phyloP scores from a whole-genome alignment of 2,888 invertebrate genomes.

The Pelosia muscerda region DNA sequence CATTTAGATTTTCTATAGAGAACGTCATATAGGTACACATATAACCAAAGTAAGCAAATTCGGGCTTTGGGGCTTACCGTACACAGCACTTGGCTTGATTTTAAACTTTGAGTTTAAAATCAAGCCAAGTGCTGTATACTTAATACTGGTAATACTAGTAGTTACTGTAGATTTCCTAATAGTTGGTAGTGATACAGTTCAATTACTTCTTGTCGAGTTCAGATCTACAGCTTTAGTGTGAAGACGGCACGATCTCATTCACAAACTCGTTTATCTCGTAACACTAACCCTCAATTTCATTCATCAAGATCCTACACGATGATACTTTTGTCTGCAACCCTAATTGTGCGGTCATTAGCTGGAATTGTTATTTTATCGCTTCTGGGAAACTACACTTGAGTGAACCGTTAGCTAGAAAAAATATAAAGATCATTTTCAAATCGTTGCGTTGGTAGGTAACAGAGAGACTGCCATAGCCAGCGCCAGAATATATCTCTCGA shows the following conservation, averaged over 20 bases:
- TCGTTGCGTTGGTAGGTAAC: too few species aligned
- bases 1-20: too few species aligned
- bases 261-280: conserved; percentile 10
- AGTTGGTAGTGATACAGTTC: not conserved
- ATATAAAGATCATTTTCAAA: not conserved
- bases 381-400: conserved; percentile 15
- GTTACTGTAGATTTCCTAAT: too few species aligned
- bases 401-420: not conserved
- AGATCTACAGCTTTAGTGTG: not conserved
- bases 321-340: conserved; percentile 28
- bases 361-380: conserved; percentile 21
- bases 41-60: too few species aligned
- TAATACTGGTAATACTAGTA: too few species aligned
- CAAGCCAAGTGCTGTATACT: too few species aligned
- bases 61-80: too few species aligned
- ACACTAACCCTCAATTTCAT: conserved; percentile 25
- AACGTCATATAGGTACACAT: too few species aligned
- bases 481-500: too few species aligned
- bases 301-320: conserved; percentile 28
- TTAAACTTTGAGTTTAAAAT: too few species aligned
- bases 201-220: not conserved
- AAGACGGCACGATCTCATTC: conserved; percentile 7
- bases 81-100: too few species aligned
- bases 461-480: too few species aligned
- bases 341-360: conserved; percentile 23